A percentile compares a stretch with the other conserved stretches of the same genome.
Conservation (phyloP, 2,888 invertebrate species). For the Amphiduros pacificus region DNA sequence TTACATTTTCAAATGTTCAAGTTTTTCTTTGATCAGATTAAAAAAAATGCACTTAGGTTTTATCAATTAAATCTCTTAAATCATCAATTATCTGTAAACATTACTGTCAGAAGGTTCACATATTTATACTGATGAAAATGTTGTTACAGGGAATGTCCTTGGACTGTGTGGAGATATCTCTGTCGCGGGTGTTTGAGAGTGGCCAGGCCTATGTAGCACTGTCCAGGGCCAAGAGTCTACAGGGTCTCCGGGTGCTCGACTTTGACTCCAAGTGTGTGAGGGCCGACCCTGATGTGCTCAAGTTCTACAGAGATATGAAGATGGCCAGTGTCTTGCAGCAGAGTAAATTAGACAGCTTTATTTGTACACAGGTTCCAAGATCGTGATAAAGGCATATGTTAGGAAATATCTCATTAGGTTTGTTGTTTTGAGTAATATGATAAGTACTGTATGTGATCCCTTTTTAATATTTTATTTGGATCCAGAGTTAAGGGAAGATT, state of each 20-base stretch:
- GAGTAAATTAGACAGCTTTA: neutral
- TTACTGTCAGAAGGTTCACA: neutral
- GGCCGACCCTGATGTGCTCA: slow-evolving; percentile 81
- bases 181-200: slow-evolving; percentile 88
- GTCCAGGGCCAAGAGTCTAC: slow-evolving; percentile 85
- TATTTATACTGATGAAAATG: neutral
- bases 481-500: no score
- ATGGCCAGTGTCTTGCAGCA: neutral
- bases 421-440: no score
- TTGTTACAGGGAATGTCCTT: slow-evolving; percentile 82
- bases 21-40: no score
- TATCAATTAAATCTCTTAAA: neutral
- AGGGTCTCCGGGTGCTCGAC: slow-evolving; percentile 82
- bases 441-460: no score
- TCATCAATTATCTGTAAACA: no score
- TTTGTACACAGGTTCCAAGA: no score
- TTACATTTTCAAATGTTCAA: no score
- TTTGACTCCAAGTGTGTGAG: slow-evolving; percentile 85
- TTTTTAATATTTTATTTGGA: no score
- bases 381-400: no score
- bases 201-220: slow-evolving; percentile 96
- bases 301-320: slow-evolving; percentile 69
- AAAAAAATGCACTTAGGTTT: neutral
- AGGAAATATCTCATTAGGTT: no score
- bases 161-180: slow-evolving; percentile 93